Percentiles rank a stretch among this genome's conserved stretches.
These are phyloP conservation scores for Odontocerum albicorne DNA, from an alignment of 2,888 invertebrate genomes.

Conservation along the genomic window DNA sequence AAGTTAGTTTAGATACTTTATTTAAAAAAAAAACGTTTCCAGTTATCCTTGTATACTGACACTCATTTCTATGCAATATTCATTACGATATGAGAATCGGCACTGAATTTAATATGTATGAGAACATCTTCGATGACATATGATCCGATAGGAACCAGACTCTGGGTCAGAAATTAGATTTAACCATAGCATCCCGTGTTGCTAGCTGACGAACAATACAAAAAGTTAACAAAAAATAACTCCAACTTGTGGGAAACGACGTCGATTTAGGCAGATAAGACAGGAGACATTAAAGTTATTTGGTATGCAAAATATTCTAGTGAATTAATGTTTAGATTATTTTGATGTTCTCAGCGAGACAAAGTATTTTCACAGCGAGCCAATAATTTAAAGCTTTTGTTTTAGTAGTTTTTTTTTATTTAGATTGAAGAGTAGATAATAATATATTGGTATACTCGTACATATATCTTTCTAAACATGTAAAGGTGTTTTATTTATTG, in stretches of 20 bases:
- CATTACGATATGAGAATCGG: slow-evolving; percentile 31
- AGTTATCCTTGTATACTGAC: too few relatives aligned
- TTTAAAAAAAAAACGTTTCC: too few relatives aligned
- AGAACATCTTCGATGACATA: slow-evolving; percentile 23
- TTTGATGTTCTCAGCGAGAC: too few relatives aligned
- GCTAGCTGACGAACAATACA: slow-evolving; percentile 12
- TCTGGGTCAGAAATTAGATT: slow-evolving; percentile 13
- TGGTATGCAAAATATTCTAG: background rate
- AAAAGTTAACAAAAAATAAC: background rate
- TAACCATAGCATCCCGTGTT: background rate
- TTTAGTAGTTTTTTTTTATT: too few relatives aligned
- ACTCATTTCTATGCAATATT: slow-evolving; percentile 25
- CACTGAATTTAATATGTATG: slow-evolving; percentile 29
- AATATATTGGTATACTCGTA: too few relatives aligned
- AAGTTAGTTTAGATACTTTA: too few relatives aligned
- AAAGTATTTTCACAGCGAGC: too few relatives aligned
- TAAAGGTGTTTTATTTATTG: too few relatives aligned
- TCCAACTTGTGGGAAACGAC: background rate
- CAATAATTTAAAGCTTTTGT: too few relatives aligned
- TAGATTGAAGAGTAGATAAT: too few relatives aligned
- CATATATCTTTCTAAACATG: too few relatives aligned
- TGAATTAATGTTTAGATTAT: background rate
- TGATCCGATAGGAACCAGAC: slow-evolving; percentile 3
- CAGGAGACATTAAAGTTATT: background rate
- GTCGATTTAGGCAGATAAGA: slow-evolving; percentile 3